A percentile compares a stretch with the other conserved stretches of the same genome.
phyloP scores from a whole-genome alignment of 2,888 invertebrate species.

The Pseudococcus longispinus region DNA sequence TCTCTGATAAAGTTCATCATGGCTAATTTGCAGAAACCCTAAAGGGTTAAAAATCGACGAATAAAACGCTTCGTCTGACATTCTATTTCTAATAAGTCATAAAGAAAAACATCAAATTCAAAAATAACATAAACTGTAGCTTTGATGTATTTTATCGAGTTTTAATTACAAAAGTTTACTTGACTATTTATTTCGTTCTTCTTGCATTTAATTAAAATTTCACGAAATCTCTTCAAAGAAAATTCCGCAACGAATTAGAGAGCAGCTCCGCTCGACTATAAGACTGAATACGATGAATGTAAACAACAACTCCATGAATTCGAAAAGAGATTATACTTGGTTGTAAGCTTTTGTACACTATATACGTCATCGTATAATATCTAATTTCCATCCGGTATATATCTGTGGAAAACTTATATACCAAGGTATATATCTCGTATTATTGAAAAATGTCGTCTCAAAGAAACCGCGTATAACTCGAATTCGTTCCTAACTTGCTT shows the following conservation, averaged over 20 bases:
- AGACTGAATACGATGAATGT: neutral
- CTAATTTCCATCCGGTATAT: slow-evolving; percentile 13
- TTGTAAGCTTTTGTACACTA: slow-evolving; percentile 8
- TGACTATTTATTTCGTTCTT: slow-evolving; percentile 2
- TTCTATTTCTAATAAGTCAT: neutral
- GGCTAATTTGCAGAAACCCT: neutral
- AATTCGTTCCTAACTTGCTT: neutral
- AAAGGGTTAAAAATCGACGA: neutral
- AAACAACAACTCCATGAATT: slow-evolving; percentile 26
- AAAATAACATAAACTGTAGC: slow-evolving; percentile 20
- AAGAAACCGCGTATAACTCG: neutral
- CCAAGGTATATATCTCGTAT: neutral
- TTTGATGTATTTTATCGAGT: slow-evolving; percentile 39
- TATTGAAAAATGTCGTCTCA: slow-evolving; percentile 34
- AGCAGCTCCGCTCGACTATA: neutral
- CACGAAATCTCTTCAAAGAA: slow-evolving; percentile 36
- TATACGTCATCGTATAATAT: slow-evolving; percentile 28
- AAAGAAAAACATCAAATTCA: slow-evolving; percentile 17
- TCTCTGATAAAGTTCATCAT: slow-evolving; percentile 1
- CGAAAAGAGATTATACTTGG: slow-evolving; percentile 2
- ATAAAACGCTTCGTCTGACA: slow-evolving; percentile 8
- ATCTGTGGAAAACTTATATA: neutral
- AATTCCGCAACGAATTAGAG: slow-evolving; percentile 25
- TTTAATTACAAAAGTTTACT: slow-evolving; percentile 44
- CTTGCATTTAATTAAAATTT: slow-evolving; percentile 34